Conservation (phyloP, 2,797 vertebrate genomes). For the Sparus aurata region DNA sequence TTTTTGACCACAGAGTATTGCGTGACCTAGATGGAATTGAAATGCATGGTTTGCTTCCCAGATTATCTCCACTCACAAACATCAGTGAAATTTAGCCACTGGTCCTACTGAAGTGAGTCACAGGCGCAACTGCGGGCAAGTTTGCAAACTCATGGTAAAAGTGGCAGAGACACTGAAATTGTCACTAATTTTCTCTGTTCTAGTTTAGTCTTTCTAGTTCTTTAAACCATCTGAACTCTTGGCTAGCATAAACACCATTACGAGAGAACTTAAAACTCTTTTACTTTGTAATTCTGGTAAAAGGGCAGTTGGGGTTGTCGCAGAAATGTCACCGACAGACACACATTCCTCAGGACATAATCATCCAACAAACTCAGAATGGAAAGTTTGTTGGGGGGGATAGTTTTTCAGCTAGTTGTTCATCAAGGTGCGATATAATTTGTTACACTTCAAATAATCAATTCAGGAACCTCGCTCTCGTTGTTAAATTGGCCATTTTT, state of each 20-base stretch:
- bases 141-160: conserved; percentile 36
- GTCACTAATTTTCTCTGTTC: conserved; percentile 13
- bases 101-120: conserved; percentile 21
- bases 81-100: conserved; percentile 41
- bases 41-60: conserved; percentile 49
- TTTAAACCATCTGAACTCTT: conserved; percentile 45
- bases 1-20: conserved; percentile 58
- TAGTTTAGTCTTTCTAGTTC: conserved; percentile 21
- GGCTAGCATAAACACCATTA: conserved; percentile 38
- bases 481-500: conserved; percentile 39
- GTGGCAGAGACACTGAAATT: conserved; percentile 9
- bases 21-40: conserved; percentile 62
- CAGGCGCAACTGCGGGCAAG: neutral
- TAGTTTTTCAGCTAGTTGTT: neutral
- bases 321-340: conserved; percentile 10
- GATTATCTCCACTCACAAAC: conserved; percentile 52
- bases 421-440: conserved; percentile 10
- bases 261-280: conserved; percentile 36
- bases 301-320: conserved; percentile 18
- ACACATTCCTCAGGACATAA: conserved; percentile 3
- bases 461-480: conserved; percentile 19
- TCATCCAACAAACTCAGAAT: neutral
- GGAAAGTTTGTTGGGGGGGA: neutral
- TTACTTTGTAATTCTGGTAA: conserved; percentile 30
- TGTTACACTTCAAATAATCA: conserved; percentile 11